Conservation (phyloP, 2,113 vertebrate genomes). For the Galeopterus variegatus region DNA sequence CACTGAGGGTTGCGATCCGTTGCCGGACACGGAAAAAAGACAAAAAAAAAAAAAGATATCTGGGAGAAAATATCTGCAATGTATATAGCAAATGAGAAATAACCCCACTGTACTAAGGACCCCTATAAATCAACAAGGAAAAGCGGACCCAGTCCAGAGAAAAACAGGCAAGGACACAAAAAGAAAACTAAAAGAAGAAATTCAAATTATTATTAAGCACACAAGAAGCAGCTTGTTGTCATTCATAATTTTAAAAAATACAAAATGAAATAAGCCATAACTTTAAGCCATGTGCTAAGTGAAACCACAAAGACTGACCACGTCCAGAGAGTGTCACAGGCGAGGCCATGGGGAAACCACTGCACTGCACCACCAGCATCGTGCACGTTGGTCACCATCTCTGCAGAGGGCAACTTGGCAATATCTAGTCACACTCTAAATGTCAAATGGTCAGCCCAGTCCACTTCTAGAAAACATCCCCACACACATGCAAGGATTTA, state of each 20-base stretch:
- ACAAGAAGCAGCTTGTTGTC: background rate
- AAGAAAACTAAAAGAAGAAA: background rate
- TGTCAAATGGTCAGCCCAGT: background rate
- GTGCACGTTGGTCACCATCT: background rate
- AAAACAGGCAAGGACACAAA: background rate
- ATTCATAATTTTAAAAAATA: background rate
- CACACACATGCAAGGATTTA: accelerated
- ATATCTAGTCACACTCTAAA: too few species aligned
- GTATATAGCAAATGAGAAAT: background rate
- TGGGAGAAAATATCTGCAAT: background rate
- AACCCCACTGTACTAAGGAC: background rate
- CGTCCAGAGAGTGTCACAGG: background rate
- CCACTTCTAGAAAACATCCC: background rate
- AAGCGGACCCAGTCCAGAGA: background rate
- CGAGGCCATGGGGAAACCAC: accelerated
- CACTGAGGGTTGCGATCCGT: too few species aligned
- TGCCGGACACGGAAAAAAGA: too few species aligned
- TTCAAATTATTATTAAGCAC: background rate
- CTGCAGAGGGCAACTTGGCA: background rate
- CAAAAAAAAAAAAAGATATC: too few species aligned
- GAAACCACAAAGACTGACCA: background rate
- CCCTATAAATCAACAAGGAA: background rate
- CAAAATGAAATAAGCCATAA: background rate
- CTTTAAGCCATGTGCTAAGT: too few species aligned
- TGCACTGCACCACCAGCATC: background rate